phyloP scores from a whole-genome alignment of 2,888 invertebrate species.

The Melanotus villosus region DNA sequence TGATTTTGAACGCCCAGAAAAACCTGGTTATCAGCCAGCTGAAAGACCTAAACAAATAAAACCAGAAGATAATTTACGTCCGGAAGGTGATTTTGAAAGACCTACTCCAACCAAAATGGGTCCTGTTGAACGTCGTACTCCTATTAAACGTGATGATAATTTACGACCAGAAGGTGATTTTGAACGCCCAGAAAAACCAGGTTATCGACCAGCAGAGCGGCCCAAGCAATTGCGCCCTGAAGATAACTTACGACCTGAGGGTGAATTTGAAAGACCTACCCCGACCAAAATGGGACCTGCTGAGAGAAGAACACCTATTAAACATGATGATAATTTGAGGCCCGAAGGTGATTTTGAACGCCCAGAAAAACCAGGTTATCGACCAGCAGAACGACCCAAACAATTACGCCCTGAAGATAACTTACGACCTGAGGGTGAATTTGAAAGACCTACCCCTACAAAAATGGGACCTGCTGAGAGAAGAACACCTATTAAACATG shows the following conservation, averaged over 20 bases:
- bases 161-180: constrained; percentile 73
- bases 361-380: constrained; percentile 64
- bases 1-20: constrained; percentile 64
- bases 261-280: constrained; percentile 67
- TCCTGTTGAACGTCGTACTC: constrained; percentile 67
- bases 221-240: constrained; percentile 65
- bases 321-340: constrained; percentile 71
- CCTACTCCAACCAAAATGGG: constrained; percentile 64
- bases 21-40: constrained; percentile 65
- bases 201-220: constrained; percentile 66
- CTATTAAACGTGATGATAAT: constrained; percentile 72
- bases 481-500: constrained; percentile 64
- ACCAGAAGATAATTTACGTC: constrained; percentile 72
- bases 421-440: constrained; percentile 67
- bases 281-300: constrained; percentile 52
- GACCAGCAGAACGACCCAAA: constrained; percentile 66
- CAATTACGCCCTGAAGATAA: constrained; percentile 68
- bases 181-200: constrained; percentile 66
- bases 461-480: constrained; percentile 62
- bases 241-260: constrained; percentile 72
- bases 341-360: constrained; percentile 70
- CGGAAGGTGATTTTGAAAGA: constrained; percentile 70
- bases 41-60: constrained; percentile 67
- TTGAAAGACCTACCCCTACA: constrained; percentile 66
- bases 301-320: constrained; percentile 16